Evolutionary conservation across 2,888 invertebrate species (phyloP).

Genomic region (Hyles lineata): DNA sequence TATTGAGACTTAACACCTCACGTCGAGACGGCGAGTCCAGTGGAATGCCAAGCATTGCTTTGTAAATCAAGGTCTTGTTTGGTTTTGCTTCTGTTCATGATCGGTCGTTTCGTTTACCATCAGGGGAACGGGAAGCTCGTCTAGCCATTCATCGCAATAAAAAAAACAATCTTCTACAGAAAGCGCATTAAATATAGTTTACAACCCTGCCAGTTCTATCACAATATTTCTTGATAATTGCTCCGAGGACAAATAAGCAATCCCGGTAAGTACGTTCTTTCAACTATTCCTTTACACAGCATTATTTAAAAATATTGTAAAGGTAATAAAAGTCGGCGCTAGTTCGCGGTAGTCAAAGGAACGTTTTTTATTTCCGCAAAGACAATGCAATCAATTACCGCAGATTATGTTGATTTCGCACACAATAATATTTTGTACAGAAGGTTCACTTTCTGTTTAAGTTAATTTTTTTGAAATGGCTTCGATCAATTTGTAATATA

Average conservation of each 20-base stretch:
- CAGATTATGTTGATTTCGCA: conserved; percentile 7
- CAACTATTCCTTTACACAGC: not conserved
- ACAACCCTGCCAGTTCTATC: not conserved
- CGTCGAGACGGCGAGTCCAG: too few species aligned
- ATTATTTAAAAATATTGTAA: conserved; percentile 24
- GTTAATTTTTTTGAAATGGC: too few species aligned
- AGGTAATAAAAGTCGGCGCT: conserved; percentile 14
- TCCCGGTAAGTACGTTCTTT: not conserved
- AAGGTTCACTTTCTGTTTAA: not conserved
- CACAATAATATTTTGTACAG: not conserved
- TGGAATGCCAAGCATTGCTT: too few species aligned
- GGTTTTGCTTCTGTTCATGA: too few species aligned
- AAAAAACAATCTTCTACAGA: not conserved
- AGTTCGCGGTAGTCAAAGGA: conserved; percentile 15
- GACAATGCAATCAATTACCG: conserved; percentile 24
- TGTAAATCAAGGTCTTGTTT: too few species aligned
- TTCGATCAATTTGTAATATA: too few species aligned
- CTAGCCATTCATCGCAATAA: too few species aligned
- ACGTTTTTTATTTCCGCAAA: not conserved
- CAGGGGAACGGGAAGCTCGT: too few species aligned
- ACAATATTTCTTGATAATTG: not conserved
- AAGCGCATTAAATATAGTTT: too few species aligned
- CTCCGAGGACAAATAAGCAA: not conserved
- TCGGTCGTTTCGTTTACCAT: too few species aligned
- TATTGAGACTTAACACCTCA: too few species aligned